A percentile compares a stretch with the other conserved stretches of the same genome.
Evolutionary conservation across 2,888 invertebrate species (phyloP).

Genomic region (Leptura quadrifasciata): DNA sequence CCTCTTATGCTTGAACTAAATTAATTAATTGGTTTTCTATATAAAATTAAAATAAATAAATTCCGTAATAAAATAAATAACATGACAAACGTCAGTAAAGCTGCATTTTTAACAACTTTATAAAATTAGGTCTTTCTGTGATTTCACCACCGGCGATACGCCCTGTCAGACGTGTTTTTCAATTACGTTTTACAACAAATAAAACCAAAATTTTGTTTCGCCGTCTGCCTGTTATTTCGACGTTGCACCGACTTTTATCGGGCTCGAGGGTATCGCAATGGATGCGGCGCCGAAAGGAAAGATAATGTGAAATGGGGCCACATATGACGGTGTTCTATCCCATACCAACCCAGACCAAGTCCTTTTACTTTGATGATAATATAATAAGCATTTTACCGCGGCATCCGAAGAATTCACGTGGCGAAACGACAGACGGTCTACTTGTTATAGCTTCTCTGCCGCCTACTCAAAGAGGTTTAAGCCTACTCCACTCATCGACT

Average conservation of each 20-base stretch:
- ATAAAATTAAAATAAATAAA: too few species aligned
- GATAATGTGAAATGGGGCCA: background rate
- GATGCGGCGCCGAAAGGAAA: background rate
- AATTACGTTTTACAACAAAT: background rate
- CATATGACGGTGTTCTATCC: conserved; percentile 9
- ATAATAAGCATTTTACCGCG: background rate
- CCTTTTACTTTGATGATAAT: background rate
- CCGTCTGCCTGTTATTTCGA: background rate
- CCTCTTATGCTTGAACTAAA: too few species aligned
- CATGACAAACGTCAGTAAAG: background rate
- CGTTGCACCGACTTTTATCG: conserved; percentile 5
- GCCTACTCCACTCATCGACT: background rate
- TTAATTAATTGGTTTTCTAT: too few species aligned
- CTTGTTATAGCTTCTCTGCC: background rate
- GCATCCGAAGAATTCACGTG: background rate
- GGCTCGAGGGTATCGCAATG: background rate
- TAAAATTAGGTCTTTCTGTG: too few species aligned
- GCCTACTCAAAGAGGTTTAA: too few species aligned
- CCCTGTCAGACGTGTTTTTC: background rate
- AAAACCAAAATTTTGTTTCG: conserved; percentile 11
- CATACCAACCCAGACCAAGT: background rate
- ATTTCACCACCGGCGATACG: background rate
- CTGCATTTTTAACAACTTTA: too few species aligned
- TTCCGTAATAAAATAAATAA: background rate
- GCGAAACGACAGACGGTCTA: background rate